Evolutionary conservation across 1,140 invertebrate genomes (phyloP).

Genomic region (Leptinotarsa lineolata): DNA sequence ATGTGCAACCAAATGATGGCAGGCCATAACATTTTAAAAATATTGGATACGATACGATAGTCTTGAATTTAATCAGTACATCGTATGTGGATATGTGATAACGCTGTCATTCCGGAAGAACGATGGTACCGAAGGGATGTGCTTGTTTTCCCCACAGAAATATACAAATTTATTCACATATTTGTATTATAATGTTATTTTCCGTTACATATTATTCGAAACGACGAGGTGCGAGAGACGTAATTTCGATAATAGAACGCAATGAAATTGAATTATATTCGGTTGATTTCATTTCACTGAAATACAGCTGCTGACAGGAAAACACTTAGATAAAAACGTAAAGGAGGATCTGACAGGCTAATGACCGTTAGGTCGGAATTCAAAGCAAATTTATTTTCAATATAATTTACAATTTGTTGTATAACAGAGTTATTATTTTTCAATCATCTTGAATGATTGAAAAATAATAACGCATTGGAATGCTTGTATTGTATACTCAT

Average conservation of each 20-base stretch:
- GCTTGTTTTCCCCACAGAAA: conserved; percentile 47
- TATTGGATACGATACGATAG: conserved; percentile 46
- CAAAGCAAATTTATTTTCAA: too few species aligned
- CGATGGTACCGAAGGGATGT: conserved; percentile 49
- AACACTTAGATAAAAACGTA: not conserved
- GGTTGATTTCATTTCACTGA: not conserved
- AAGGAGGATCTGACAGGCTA: too few species aligned
- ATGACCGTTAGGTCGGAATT: too few species aligned
- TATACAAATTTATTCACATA: conserved; percentile 48
- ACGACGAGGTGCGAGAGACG: conserved; percentile 12
- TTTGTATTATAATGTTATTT: conserved; percentile 46
- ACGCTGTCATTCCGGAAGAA: conserved; percentile 50
- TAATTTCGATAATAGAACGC: conserved; percentile 24
- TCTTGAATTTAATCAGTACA: conserved; percentile 49
- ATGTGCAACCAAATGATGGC: conserved; percentile 35
- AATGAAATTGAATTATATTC: conserved; percentile 22
- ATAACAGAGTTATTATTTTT: too few species aligned
- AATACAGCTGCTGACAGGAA: not conserved
- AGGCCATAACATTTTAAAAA: conserved; percentile 44
- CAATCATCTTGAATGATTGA: too few species aligned
- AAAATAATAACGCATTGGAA: too few species aligned
- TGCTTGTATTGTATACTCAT: too few species aligned
- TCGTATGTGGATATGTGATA: conserved; percentile 47
- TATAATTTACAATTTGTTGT: too few species aligned
- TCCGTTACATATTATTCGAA: conserved; percentile 18